Evolutionary conservation across 2,797 vertebrate species (phyloP), one percentile per base, ranked within the genome.

Genomic region (Vespertilio murinus): DNA sequence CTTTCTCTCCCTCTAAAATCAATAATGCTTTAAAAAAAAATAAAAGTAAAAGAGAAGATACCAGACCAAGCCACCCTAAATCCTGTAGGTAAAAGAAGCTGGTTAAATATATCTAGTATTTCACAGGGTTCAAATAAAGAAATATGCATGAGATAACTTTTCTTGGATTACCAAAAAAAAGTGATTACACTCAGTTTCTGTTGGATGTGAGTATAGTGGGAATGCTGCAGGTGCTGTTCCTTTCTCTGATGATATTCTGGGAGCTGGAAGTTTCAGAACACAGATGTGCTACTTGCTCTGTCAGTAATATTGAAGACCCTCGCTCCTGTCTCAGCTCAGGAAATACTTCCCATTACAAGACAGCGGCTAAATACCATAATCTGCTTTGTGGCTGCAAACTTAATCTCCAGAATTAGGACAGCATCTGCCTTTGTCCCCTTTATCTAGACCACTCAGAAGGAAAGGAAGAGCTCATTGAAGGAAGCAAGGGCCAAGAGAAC

Each of bases 331-430:
- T 82, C 45, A 69, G 65, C 42, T 81, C 90, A 49, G 42, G 49
- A 45, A 88, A 93, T 96, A 96, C 93, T 97, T 97, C 95, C 97
- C 96, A 91, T 85, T 93, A 49, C 8, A 93, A 97, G 96, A 96
- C 88, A 64, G 96, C 80, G 30, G 67, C 20, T 0, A 97, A 98
- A 97, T 96, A 79, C 95, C 94, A 95, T 98, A 98, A 98, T 98
- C 98, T 98, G 96, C 97, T 98, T 98, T 98, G 96, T 95, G 95
- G 94, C 93, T 95, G 88, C 95, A 93, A 97, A 84, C 93, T 97
- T 98, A 98, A 98, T 97, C 98, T n/a, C 6, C 89, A 94, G 97
- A 98, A 98, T 97, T 97, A 97, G 98, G 98, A 74, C 98, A 98
- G 97, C 98, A 98, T 98, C 98, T 98, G 98, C 97, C 96, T 97